Base-by-base conservation (phyloP, 1,140 invertebrate species). In the Drosophila novamexicana region DNA sequence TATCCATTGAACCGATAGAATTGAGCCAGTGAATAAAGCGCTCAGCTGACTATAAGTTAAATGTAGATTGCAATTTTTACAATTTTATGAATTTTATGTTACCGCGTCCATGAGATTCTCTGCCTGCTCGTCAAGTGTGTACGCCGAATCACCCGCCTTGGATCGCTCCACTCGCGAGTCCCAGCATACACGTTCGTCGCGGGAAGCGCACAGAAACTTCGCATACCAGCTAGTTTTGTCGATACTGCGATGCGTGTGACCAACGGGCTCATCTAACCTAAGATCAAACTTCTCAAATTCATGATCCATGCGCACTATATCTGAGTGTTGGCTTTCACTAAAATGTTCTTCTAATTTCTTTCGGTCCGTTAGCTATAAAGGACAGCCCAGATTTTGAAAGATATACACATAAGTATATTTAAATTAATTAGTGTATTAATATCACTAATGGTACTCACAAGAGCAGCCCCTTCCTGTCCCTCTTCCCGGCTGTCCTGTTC, bases 31-130 rank as follows among this genome's bases (percentile, higher is more conserved):
- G 76, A 6, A 90, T 80, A 42, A 92, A 92, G 10, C 89, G 81
- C 61, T 92, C 91, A 1, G 91, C 91, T 1, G 91, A 90, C 90
- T 91, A 18, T 1, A n/a, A 42, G 7, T 29, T 16, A 14, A 37
- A 10, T n/a, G 3, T n/a, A 34, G 32, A 8, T 29, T 59, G 40
- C 14, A 34, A 0, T 12, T 4, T 50, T 0, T 12, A 1, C 1
- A 29, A 6, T 6, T 44, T 12, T 6, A 1, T 9, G 32, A 16
- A 9, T 8, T 32, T 16, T 7, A 18, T 76, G 75, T 69, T 22
- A 91, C 91, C 39, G 91, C 90, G 79, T 92, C 91, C 91, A 92
- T 92, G 8, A 92, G 57, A 37, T 92, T 76, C 36, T 92, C 91
- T 0, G 91, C 90, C 40, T 92, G 90, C 18, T 92, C 91, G 34